phyloP scores from a whole-genome alignment of 2,797 vertebrate species.

The Hypotaenidia philippensis region DNA sequence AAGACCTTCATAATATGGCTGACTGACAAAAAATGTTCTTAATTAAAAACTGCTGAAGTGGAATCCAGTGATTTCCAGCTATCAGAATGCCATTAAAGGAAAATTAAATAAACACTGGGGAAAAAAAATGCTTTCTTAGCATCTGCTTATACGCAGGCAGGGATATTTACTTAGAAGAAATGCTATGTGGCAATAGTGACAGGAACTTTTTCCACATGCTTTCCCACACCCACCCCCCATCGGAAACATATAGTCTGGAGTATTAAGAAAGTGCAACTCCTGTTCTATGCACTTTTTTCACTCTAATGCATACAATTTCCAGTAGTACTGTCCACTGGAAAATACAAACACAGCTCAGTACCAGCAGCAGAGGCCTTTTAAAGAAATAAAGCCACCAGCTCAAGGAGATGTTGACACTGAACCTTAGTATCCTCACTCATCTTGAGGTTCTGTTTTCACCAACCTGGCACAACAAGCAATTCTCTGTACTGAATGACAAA shows the following conservation, averaged over 20 bases:
- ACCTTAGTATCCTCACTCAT: neutral
- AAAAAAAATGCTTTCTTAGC: neutral
- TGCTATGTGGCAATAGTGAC: neutral
- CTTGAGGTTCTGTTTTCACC: neutral
- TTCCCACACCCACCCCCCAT: neutral
- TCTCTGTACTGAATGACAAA: neutral
- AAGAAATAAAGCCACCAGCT: neutral
- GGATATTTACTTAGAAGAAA: neutral
- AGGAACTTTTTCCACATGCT: neutral
- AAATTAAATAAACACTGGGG: neutral
- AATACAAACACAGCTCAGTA: neutral
- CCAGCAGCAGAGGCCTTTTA: neutral
- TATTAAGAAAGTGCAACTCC: neutral
- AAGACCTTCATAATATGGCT: neutral
- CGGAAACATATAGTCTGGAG: neutral
- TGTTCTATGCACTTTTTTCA: neutral
- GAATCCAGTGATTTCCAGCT: neutral
- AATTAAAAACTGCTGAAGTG: neutral
- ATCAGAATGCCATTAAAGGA: neutral
- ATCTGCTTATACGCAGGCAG: neutral
- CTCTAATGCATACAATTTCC: neutral
- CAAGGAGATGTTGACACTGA: neutral
- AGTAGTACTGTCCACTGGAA: neutral
- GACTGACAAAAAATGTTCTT: neutral
- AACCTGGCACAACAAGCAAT: neutral